These are phyloP conservation scores for Premnoplex brunnescens DNA, from an alignment of 2,797 vertebrate species.

Conservation along the genomic window DNA sequence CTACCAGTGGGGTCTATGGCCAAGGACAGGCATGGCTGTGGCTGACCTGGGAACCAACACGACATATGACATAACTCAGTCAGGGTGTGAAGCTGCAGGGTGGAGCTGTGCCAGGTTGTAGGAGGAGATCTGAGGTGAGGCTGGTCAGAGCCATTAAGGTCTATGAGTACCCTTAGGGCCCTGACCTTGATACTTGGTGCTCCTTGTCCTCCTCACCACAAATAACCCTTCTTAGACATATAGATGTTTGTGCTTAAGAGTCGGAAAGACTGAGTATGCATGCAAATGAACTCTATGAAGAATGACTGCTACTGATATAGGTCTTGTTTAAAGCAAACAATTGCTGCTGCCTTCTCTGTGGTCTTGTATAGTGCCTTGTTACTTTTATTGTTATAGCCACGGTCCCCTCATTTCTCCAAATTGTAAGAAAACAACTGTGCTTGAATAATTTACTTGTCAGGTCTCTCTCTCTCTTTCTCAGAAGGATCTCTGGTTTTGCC, in stretches of 20 bases:
- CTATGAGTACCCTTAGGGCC: background rate
- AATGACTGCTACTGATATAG: background rate
- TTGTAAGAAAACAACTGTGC: background rate
- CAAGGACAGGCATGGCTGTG: background rate
- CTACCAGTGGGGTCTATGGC: background rate
- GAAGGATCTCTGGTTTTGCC: background rate
- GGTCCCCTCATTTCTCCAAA: background rate
- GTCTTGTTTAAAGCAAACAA: background rate
- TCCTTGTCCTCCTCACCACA: background rate
- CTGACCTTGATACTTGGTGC: background rate
- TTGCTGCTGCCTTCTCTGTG: background rate
- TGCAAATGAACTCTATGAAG: background rate
- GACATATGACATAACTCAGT: background rate
- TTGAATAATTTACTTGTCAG: background rate
- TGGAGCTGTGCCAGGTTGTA: background rate
- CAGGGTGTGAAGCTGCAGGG: background rate
- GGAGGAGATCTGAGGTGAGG: background rate
- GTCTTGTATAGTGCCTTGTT: background rate
- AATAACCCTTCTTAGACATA: background rate
- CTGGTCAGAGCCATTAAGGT: background rate
- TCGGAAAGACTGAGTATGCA: background rate
- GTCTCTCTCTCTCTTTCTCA: background rate
- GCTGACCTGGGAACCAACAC: background rate
- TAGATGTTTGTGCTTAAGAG: background rate
- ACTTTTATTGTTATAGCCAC: background rate